Conservation (phyloP, 1,140 invertebrate species). For the Apis mellifera region Amel_HAv3.1 CM009942.2:9295501-9296000, state of each 20-base stretch:
- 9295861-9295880: too few relatives aligned
- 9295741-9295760: neutral
- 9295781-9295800: neutral
- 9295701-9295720: neutral
- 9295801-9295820: too few relatives aligned
- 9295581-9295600: neutral
- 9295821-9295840: too few relatives aligned
- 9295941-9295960: too few relatives aligned
- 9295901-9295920: too few relatives aligned
- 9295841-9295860: too few relatives aligned
- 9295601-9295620: too few relatives aligned
- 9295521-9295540: neutral
- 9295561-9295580: neutral
- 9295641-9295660: neutral
- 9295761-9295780: neutral
- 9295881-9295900: too few relatives aligned
- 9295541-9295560: slow-evolving; percentile 10
- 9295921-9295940: too few relatives aligned
- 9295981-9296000: too few relatives aligned
- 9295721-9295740: neutral
- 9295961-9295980: neutral
- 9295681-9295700: neutral
- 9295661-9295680: neutral
- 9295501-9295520: neutral
- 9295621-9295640: too few relatives aligned